Percentiles rank a stretch among this genome's conserved stretches.
Evolutionary conservation across 2,113 vertebrate species (phyloP).

Genomic region (Psephotus haematonotus): DNA sequence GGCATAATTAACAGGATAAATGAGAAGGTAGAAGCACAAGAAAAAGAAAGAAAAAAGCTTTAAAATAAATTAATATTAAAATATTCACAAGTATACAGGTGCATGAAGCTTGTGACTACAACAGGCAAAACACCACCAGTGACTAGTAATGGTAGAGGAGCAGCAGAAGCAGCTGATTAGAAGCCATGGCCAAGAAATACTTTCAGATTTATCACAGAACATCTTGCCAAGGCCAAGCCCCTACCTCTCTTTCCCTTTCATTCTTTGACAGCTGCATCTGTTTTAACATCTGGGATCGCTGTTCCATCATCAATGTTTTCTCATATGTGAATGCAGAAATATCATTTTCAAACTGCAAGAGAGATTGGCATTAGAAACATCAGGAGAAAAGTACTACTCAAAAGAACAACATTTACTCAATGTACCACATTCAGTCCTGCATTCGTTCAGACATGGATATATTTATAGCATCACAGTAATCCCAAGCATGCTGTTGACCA

Average conservation of each 20-base stretch:
- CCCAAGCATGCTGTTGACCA: neutral
- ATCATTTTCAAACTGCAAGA: slow-evolving; percentile 89
- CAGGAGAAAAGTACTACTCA: neutral
- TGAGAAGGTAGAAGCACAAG: neutral
- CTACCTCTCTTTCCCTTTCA: slow-evolving; percentile 91
- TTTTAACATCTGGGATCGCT: slow-evolving; percentile 95
- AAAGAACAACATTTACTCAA: neutral
- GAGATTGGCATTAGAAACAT: neutral
- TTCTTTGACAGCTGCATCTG: slow-evolving; percentile 96
- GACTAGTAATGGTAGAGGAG: neutral
- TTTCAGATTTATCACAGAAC: neutral
- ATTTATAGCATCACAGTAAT: neutral
- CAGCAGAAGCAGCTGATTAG: neutral
- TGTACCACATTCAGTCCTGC: neutral
- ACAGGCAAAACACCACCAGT: neutral
- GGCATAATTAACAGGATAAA: neutral
- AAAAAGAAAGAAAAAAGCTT: neutral
- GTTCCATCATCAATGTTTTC: slow-evolving; percentile 96
- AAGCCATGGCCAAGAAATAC: neutral
- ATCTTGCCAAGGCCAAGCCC: neutral
- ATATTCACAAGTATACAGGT: neutral
- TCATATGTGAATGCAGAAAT: slow-evolving; percentile 98
- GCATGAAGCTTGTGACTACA: neutral
- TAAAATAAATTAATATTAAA: neutral
- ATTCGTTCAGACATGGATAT: neutral